phyloP scores from a whole-genome alignment of 2,888 invertebrate genomes.

The Siphlonurus alternatus region DNA sequence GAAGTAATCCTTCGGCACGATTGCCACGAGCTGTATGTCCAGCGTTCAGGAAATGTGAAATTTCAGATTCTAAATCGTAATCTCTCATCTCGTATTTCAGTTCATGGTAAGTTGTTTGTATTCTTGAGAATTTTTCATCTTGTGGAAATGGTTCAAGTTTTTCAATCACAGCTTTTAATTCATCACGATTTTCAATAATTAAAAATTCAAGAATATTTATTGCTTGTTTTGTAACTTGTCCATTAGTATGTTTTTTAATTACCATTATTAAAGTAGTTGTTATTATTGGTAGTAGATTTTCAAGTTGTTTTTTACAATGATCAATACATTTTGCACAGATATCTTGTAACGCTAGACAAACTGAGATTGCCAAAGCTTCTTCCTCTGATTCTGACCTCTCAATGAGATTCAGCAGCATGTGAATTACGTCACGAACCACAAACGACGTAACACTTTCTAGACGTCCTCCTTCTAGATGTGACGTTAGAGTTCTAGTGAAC shows the following conservation, averaged over 20 bases:
- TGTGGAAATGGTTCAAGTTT: neutral
- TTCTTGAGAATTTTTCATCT: neutral
- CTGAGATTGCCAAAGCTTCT: neutral
- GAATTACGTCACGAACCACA: neutral
- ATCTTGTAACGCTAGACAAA: neutral
- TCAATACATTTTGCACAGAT: neutral
- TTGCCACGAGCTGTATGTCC: conserved; percentile 15
- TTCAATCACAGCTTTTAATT: neutral
- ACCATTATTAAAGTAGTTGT: neutral
- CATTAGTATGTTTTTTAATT: neutral
- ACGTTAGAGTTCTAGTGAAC: neutral
- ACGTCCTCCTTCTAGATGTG: neutral
- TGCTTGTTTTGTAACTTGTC: neutral
- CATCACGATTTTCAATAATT: neutral
- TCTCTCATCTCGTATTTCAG: neutral
- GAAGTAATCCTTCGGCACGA: conserved; percentile 33
- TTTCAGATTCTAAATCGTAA: neutral
- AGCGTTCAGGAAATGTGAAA: neutral
- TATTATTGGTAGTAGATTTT: neutral
- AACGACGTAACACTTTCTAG: neutral
- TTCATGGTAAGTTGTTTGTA: neutral
- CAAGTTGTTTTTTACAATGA: neutral
- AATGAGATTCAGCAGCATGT: neutral
- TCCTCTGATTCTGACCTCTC: neutral
- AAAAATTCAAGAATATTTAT: neutral